Evolutionary conservation across 2,888 invertebrate genomes (phyloP).

Genomic region (Stenchaetothrips biformis): DNA sequence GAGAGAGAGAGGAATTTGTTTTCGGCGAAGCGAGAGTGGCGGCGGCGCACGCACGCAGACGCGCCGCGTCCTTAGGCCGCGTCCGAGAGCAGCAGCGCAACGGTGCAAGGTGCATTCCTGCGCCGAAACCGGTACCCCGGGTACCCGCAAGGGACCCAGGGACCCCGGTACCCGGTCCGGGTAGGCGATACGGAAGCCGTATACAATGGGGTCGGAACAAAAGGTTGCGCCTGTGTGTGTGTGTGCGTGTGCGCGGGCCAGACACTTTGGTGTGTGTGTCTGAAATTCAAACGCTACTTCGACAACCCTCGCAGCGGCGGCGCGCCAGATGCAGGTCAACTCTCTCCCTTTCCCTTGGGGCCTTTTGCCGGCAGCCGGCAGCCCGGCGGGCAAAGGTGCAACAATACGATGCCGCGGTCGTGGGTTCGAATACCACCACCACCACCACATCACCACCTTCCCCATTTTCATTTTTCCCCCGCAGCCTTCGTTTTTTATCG

Average conservation of each 20-base stretch:
- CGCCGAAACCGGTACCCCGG: slow-evolving; percentile 15
- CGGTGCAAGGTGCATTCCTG: slow-evolving; percentile 12
- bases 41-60: not conserved
- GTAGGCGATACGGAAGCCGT: not conserved
- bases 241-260: not conserved
- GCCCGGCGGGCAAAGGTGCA: no score
- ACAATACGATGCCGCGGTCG: no score
- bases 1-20: not conserved
- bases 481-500: no score
- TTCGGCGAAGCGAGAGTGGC: not conserved
- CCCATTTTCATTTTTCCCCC: not conserved
- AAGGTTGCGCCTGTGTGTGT: not conserved
- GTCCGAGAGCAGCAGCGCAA: not conserved
- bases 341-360: no score
- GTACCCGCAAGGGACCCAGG: not conserved
- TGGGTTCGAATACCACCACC: not conserved
- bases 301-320: no score
- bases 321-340: no score
- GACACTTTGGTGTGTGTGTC: no score
- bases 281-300: no score
- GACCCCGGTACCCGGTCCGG: not conserved
- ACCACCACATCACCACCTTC: no score
- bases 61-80: not conserved
- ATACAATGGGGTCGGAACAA: no score
- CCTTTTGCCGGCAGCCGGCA: no score